Percentiles rank a stretch among this genome's conserved stretches.
Conservation (phyloP, 2,797 vertebrate genomes). For the Ara ararauna region DNA sequence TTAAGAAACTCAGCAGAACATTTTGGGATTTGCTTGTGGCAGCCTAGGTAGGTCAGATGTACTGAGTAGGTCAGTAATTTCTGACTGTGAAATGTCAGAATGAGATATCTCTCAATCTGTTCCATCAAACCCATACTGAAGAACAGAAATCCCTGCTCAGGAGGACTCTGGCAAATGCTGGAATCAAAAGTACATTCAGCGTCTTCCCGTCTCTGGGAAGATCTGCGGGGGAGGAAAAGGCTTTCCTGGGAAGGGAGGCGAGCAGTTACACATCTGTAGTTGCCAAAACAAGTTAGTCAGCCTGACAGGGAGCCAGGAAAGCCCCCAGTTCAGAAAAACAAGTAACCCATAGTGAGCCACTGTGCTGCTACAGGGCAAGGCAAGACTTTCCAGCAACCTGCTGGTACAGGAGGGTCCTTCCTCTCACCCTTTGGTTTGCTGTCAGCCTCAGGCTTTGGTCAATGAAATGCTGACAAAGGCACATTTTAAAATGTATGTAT, state of each 20-base stretch:
- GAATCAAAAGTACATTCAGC: background rate
- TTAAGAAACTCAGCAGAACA: background rate
- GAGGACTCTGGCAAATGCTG: background rate
- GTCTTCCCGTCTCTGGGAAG: background rate
- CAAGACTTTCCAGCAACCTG: background rate
- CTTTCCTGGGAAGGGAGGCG: background rate
- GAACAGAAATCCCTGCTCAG: background rate
- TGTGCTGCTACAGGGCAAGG: background rate
- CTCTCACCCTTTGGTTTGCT: background rate
- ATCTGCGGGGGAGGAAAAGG: background rate
- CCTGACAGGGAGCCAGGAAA: background rate
- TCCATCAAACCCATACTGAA: background rate
- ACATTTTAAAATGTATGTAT: background rate
- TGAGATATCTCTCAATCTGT: fast-evolving
- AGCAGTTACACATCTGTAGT: background rate
- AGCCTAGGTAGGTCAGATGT: background rate
- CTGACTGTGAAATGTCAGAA: background rate
- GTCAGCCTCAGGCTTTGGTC: background rate
- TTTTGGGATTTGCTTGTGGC: background rate
- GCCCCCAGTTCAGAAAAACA: background rate
- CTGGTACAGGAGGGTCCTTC: background rate
- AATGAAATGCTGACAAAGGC: background rate
- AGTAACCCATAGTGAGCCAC: background rate
- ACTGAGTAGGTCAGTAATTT: background rate
- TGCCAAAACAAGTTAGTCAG: background rate